Evolutionary conservation across 2,113 vertebrate species (phyloP).

Genomic region (Rana temporaria): DNA sequence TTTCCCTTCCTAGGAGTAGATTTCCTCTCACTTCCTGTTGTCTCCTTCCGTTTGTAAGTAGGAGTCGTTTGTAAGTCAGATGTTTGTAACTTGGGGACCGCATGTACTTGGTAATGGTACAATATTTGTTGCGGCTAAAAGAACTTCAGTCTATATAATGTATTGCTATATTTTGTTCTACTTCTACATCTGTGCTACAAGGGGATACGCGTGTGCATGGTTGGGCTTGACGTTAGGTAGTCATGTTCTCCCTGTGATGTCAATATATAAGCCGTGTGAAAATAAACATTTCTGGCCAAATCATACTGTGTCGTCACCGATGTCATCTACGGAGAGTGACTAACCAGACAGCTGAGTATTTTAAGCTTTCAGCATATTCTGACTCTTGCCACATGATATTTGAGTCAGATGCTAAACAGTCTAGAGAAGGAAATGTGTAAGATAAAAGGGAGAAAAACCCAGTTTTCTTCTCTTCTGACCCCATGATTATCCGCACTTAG

Average conservation of each 20-base stretch:
- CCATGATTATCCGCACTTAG: slow-evolving; percentile 22
- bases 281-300: not conserved
- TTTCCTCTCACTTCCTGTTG: too few relatives aligned
- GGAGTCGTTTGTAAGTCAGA: too few relatives aligned
- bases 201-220: not conserved
- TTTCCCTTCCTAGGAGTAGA: too few relatives aligned
- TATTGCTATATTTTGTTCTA: too few relatives aligned
- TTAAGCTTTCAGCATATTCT: slow-evolving; percentile 1
- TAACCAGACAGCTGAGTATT: not conserved
- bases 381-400: not conserved
- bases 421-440: not conserved
- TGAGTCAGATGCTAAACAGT: slow-evolving; percentile 13
- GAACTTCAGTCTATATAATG: too few relatives aligned
- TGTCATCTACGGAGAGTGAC: not conserved
- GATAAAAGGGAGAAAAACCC: not conserved
- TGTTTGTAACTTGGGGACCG: too few relatives aligned
- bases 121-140: too few relatives aligned
- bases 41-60: too few relatives aligned
- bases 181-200: not conserved
- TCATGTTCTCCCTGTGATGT: not conserved
- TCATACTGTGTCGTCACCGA: not conserved
- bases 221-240: not conserved
- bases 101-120: too few relatives aligned
- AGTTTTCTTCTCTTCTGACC: not conserved
- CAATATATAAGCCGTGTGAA: not conserved